Evolutionary conservation across 92 coral and sea anemone species (phyloP).

Genomic region (Phenganax marumi): DNA sequence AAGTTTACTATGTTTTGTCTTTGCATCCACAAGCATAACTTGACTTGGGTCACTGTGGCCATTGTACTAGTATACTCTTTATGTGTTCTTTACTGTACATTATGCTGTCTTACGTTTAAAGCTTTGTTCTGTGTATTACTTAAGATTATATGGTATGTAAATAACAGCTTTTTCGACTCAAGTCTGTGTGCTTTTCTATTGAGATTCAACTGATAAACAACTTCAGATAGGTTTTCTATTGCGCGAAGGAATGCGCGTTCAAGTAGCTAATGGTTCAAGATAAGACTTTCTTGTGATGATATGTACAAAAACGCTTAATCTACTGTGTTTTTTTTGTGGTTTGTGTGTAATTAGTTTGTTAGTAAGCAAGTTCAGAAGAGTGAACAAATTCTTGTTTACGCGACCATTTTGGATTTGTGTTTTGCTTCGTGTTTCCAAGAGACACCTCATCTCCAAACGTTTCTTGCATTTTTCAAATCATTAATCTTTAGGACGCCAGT

Average conservation of each 20-base stretch:
- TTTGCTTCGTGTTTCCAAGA: background rate
- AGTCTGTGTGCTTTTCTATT: background rate
- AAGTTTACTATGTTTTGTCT: no score
- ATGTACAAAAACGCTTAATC: background rate
- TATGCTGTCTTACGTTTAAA: background rate
- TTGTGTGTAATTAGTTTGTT: background rate
- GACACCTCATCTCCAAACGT: background rate
- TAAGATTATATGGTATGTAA: background rate
- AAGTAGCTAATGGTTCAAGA: conserved; percentile 2
- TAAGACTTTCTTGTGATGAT: background rate
- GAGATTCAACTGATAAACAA: conserved; percentile 6
- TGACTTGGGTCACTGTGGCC: no score
- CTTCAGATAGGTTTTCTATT: background rate
- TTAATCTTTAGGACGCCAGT: no score
- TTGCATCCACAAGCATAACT: no score
- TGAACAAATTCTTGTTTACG: conserved; percentile 15
- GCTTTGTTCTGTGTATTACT: background rate
- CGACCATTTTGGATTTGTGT: background rate
- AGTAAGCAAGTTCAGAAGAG: background rate
- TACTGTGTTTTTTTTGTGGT: background rate
- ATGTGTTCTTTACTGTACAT: background rate
- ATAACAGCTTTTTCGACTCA: conserved; percentile 8
- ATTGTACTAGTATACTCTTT: no score
- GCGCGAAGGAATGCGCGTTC: background rate
- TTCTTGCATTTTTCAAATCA: background rate